phyloP scores from a whole-genome alignment of 2,113 vertebrate genomes.

The Mystacornis crossleyi region DNA sequence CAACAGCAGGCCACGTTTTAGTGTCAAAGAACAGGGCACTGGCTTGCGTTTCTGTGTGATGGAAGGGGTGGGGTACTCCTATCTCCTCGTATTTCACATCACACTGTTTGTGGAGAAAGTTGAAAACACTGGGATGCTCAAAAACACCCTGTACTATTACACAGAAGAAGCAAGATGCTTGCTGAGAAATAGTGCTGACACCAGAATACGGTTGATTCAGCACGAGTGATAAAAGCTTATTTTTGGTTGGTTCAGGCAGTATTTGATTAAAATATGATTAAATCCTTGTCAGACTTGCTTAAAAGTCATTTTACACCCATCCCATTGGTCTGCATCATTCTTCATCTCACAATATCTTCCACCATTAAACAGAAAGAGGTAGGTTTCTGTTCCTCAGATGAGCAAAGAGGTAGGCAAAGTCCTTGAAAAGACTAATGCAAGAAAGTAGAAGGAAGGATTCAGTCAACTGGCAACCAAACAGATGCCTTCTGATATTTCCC shows the following conservation, averaged over 20 bases:
- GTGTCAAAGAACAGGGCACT: not conserved
- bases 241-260: constrained; percentile 1
- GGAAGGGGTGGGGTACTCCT: not conserved
- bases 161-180: not conserved
- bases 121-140: not conserved
- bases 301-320: not conserved
- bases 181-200: constrained; percentile 15
- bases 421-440: constrained; percentile 52
- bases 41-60: not conserved
- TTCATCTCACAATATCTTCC: not conserved
- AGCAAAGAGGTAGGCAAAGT: constrained; percentile 3
- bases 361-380: not conserved
- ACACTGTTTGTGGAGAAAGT: not conserved
- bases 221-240: not conserved
- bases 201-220: not conserved
- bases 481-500: constrained; percentile 56
- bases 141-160: constrained; percentile 22
- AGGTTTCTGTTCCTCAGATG: not conserved
- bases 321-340: not conserved
- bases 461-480: constrained; percentile 65
- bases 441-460: constrained; percentile 66
- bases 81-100: constrained; percentile 8
- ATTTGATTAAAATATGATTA: constrained; percentile 7
- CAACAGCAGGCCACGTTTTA: not conserved
- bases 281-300: not conserved